These are phyloP conservation scores for Selenia dentaria DNA, from an alignment of 2,888 invertebrate genomes.

Conservation along the genomic window DNA sequence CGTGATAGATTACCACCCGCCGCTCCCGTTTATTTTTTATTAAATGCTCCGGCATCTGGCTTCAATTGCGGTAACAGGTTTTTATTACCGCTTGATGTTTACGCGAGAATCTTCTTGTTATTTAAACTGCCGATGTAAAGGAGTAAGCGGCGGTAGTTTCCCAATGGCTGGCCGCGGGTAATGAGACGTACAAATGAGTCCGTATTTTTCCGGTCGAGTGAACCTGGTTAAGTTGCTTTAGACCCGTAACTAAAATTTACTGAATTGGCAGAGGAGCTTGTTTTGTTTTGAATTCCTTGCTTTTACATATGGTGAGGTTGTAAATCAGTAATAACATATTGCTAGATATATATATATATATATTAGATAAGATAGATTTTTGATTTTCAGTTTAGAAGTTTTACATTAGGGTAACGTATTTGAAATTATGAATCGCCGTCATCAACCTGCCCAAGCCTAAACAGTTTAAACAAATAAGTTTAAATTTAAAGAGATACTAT, in stretches of 20 bases:
- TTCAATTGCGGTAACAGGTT: slow-evolving; percentile 73
- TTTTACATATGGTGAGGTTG: too few relatives aligned
- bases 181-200: slow-evolving; percentile 40
- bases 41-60: slow-evolving; percentile 72
- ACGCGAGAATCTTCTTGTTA: slow-evolving; percentile 42
- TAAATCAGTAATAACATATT: too few relatives aligned
- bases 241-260: slow-evolving; percentile 32
- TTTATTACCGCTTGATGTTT: slow-evolving; percentile 58
- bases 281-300: too few relatives aligned
- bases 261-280: slow-evolving; percentile 23
- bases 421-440: too few relatives aligned
- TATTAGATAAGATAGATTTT: too few relatives aligned
- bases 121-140: slow-evolving; percentile 40
- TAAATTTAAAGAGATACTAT: too few relatives aligned
- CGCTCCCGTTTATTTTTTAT: slow-evolving; percentile 75
- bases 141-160: slow-evolving; percentile 33
- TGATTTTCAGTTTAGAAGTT: too few relatives aligned
- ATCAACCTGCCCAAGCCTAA: too few relatives aligned
- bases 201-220: slow-evolving; percentile 36
- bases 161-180: slow-evolving; percentile 32
- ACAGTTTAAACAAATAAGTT: too few relatives aligned
- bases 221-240: slow-evolving; percentile 34
- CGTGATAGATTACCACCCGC: slow-evolving; percentile 77
- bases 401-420: too few relatives aligned
- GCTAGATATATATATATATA: too few relatives aligned